Evolutionary conservation across 2,113 vertebrate species (phyloP).

Genomic region (Cathartes aura): DNA sequence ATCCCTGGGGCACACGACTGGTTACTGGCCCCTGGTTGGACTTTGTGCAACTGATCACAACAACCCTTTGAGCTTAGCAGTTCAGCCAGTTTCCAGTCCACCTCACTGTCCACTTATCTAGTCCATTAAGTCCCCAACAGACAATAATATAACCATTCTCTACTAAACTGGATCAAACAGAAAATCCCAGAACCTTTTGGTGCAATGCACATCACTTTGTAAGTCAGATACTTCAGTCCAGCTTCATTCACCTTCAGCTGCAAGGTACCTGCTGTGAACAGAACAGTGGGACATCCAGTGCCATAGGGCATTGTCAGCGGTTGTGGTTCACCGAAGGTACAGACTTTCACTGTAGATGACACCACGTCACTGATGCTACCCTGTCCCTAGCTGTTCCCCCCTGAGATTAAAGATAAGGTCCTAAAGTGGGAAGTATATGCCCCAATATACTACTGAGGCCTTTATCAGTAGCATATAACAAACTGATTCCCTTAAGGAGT

Average conservation of each 20-base stretch:
- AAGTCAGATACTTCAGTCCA: background rate
- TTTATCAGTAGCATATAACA: background rate
- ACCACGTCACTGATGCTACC: accelerated
- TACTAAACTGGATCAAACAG: background rate
- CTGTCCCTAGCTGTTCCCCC: background rate
- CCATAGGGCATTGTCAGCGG: background rate
- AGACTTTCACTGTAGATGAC: background rate
- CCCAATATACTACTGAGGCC: background rate
- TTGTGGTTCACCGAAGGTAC: background rate
- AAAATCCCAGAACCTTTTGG: background rate
- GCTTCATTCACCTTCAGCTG: background rate
- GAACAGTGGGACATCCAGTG: background rate
- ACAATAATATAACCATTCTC: background rate
- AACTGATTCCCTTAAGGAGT: background rate
- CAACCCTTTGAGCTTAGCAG: background rate
- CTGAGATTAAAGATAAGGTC: background rate
- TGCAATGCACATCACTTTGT: background rate
- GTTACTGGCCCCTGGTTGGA: background rate
- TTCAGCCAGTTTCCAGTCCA: background rate
- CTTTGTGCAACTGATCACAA: background rate
- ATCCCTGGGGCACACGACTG: background rate
- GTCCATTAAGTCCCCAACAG: background rate
- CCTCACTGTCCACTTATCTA: background rate
- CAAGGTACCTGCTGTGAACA: background rate
- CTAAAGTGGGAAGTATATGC: background rate